Evolutionary conservation across 1,140 invertebrate genomes (phyloP), one percentile per base, ranked within the genome.

Genomic region (Diploscapter pachys): DNA sequence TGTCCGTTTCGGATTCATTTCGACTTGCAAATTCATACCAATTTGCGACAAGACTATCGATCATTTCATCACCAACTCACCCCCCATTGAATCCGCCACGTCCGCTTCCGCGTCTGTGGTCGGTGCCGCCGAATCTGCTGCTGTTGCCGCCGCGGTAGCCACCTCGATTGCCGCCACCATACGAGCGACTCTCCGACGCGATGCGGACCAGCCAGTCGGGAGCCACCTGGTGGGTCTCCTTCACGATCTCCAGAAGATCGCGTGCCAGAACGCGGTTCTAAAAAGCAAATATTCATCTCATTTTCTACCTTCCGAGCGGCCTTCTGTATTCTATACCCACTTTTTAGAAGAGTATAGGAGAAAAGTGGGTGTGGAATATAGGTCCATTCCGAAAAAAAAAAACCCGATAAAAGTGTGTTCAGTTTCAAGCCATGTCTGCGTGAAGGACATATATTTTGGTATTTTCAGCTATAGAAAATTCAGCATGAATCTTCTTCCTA

Each of bases 221-320:
- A 74, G 74, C 71, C 67, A 77, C 77, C 80, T 99, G 96, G 86
- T 98, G 96, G n/a, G 95, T 92, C 87, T 99, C 97, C 50, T 91
- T 89, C 55, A 99, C 89, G 71, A 99, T 87, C 86, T 96, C 94
- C 48, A 97, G 89, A 81, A 99, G 89, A 84, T 98, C 95, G 31
- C 91, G 90, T 13, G 93, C 92, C 83, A 99, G 91, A 87, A 97
- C 97, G 80, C 93, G 90, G 88, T 99, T 99, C 86, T 68, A 54
- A 13, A 54, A 68, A 5, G 63, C 6, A 64, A 48, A 6, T 5
- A 5, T 13, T 6, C 9, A 48, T 31, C 9, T 48, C 51, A 5
- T 48, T 9, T 11, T 59, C 9, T 11, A 59, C 2, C 57, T 9
- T 13, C 57, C 57, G 9, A 9, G 9, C 57, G 9, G 9, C 57